Evolutionary conservation across 2,888 invertebrate species (phyloP).

Genomic region (Epinotia nisella): DNA sequence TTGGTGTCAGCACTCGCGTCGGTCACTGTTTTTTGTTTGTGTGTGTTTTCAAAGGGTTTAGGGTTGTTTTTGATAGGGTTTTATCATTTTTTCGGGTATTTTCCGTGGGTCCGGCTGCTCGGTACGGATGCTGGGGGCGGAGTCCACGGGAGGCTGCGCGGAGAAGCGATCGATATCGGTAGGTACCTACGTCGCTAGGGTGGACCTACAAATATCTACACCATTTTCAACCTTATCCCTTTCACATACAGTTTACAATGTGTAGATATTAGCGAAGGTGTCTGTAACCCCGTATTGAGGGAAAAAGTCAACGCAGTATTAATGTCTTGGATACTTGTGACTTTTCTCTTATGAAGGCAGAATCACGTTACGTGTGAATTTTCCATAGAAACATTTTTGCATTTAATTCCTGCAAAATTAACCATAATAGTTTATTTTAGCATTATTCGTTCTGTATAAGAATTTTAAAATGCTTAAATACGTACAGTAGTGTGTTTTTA

Average conservation of each 20-base stretch:
- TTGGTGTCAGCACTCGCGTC: constrained; percentile 48
- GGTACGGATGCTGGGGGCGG: constrained; percentile 58
- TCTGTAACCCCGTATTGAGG: neutral
- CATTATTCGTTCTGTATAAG: too few relatives aligned
- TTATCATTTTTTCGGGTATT: constrained; percentile 67
- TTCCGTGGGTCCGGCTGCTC: constrained; percentile 68
- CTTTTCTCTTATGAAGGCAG: constrained; percentile 3
- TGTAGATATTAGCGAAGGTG: neutral
- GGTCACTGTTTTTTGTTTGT: constrained; percentile 48
- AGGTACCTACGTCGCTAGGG: constrained; percentile 30
- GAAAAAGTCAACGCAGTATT: constrained; percentile 17
- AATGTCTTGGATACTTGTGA: neutral
- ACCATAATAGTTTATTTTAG: too few relatives aligned
- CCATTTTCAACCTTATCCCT: neutral
- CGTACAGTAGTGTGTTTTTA: too few relatives aligned
- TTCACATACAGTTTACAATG: neutral
- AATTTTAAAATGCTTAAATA: too few relatives aligned
- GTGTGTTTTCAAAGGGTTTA: constrained; percentile 45
- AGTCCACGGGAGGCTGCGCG: constrained; percentile 67
- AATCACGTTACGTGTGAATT: neutral
- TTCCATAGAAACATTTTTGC: too few relatives aligned
- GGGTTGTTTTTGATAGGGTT: constrained; percentile 56
- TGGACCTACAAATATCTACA: neutral
- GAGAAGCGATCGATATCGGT: constrained; percentile 68
- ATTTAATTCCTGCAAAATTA: too few relatives aligned